Conservation (phyloP, 2,113 vertebrate genomes). For the Crotalus viridis region DNA sequence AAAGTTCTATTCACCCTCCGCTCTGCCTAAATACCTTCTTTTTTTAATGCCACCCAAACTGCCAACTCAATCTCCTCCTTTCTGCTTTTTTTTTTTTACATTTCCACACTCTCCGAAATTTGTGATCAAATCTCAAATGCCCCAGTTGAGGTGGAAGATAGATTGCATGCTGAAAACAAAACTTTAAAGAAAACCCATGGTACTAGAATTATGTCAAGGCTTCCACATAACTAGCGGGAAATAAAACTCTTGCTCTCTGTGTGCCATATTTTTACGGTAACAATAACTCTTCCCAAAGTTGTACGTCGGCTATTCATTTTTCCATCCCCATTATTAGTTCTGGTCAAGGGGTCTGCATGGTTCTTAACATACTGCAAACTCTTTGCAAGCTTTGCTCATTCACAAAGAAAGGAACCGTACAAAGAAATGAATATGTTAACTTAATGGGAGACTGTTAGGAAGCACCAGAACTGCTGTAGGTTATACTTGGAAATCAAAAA, state of each 20-base stretch:
- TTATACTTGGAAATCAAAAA: background rate
- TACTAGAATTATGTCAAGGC: background rate
- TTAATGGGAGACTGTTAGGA: background rate
- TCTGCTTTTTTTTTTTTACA: constrained; percentile 13
- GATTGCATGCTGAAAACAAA: background rate
- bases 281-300: background rate
- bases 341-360: background rate
- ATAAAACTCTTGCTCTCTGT: background rate
- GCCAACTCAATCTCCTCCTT: constrained; percentile 59
- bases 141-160: constrained; percentile 32
- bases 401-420: background rate
- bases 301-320: background rate
- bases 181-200: background rate
- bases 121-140: constrained; percentile 33
- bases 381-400: background rate
- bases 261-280: background rate
- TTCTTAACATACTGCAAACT: background rate
- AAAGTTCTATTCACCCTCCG: constrained; percentile 81
- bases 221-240: background rate
- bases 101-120: constrained; percentile 45
- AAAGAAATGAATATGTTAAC: background rate
- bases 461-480: background rate
- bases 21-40: constrained; percentile 71
- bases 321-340: background rate
- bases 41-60: constrained; percentile 81